These are phyloP conservation scores for Sylvilagus bachmani DNA, from an alignment of 2,113 vertebrate genomes.

Conservation along the genomic window DNA sequence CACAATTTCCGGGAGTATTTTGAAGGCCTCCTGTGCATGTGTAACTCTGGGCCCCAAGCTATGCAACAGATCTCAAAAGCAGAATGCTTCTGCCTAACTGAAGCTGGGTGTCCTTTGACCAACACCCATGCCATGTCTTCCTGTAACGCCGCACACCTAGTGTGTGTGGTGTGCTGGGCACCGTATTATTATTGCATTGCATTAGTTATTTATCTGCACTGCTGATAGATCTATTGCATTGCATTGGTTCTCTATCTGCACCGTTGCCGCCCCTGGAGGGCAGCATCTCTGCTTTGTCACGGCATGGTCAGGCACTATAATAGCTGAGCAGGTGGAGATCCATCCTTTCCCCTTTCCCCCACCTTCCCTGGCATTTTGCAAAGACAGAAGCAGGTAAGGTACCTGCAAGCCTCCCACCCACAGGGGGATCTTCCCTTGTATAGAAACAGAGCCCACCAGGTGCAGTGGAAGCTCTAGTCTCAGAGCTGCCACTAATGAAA, in stretches of 20 bases:
- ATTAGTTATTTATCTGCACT: too few relatives aligned
- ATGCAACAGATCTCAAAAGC: neutral
- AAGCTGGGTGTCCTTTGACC: neutral
- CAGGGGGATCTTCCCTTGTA: neutral
- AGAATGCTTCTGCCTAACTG: neutral
- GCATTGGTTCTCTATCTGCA: accelerated
- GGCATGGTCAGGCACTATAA: accelerated
- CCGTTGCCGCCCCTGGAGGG: neutral
- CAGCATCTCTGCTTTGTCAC: neutral
- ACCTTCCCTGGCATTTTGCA: accelerated
- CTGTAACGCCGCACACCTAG: neutral
- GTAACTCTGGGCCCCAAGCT: neutral
- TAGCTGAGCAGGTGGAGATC: neutral
- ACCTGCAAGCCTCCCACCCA: neutral
- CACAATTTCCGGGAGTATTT: neutral
- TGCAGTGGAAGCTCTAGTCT: neutral
- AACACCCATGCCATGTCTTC: neutral
- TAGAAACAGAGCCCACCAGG: neutral
- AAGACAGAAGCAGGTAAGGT: neutral
- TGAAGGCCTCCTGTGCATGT: too few relatives aligned
- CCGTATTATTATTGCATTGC: accelerated
- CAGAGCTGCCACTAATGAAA: neutral
- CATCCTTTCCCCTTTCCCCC: too few relatives aligned
- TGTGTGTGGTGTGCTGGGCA: accelerated
- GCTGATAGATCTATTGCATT: too few relatives aligned